These are phyloP conservation scores for Eucera pruinosa DNA, from an alignment of 2,888 invertebrate genomes.

Conservation along the genomic window DNA sequence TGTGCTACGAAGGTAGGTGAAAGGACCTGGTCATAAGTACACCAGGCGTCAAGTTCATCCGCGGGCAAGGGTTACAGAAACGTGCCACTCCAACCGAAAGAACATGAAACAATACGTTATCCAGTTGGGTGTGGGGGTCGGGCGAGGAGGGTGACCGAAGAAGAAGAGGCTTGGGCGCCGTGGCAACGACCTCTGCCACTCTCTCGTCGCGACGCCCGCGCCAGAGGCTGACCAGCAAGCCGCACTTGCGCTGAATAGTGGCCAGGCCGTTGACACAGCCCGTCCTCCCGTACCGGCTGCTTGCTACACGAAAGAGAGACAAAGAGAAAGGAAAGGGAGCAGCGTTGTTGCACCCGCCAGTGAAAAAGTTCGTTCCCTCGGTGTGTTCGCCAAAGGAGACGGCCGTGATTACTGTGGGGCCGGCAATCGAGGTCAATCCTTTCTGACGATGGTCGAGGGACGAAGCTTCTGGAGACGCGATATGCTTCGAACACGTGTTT, in stretches of 20 bases:
- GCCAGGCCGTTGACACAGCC: slow-evolving; percentile 81
- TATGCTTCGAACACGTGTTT: slow-evolving; percentile 33
- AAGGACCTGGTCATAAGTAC: too few relatives aligned
- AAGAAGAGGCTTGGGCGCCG: slow-evolving; percentile 73
- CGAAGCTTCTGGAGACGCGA: slow-evolving; percentile 40
- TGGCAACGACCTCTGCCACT: slow-evolving; percentile 80
- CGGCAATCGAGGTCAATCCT: slow-evolving; percentile 52
- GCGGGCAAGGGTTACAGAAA: slow-evolving; percentile 5
- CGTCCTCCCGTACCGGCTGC: slow-evolving; percentile 42
- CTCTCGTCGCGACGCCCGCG: slow-evolving; percentile 74
- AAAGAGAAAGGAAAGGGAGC: slow-evolving; percentile 1
- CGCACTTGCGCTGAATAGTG: slow-evolving; percentile 82
- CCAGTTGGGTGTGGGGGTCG: background rate
- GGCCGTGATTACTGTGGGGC: slow-evolving; percentile 51
- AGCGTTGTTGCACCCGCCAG: slow-evolving; percentile 39
- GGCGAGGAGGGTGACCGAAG: slow-evolving; percentile 17
- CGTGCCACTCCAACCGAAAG: slow-evolving; percentile 3
- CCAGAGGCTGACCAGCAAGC: slow-evolving; percentile 68
- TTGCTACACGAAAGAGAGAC: background rate
- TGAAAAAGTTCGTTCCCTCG: slow-evolving; percentile 40
- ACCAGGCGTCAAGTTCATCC: background rate
- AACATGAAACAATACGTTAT: slow-evolving; percentile 46
- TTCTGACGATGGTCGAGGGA: slow-evolving; percentile 12
- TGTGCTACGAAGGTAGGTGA: too few relatives aligned
- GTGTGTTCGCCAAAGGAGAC: slow-evolving; percentile 43